A percentile compares a stretch with the other conserved stretches of the same genome.
Evolutionary conservation across 2,888 invertebrate genomes (phyloP).

Genomic region (Acleris laterana): DNA sequence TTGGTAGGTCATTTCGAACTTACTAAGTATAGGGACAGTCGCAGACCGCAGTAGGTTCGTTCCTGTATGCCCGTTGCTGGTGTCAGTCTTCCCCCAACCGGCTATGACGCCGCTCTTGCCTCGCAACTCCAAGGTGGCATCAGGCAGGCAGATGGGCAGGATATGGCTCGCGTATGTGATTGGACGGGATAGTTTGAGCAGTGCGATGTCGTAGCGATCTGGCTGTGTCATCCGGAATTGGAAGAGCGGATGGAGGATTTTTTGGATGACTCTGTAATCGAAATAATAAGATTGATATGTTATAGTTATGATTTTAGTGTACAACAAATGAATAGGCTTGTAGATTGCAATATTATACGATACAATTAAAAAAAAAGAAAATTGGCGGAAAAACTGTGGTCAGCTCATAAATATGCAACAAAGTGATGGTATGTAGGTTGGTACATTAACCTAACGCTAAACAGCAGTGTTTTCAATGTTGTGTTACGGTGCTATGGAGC

Average conservation of each 20-base stretch:
- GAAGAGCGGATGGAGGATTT: slow-evolving; percentile 91
- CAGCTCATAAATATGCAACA: too few species aligned
- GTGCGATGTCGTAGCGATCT: slow-evolving; percentile 91
- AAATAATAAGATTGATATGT: not conserved
- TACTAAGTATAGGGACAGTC: slow-evolving; percentile 91
- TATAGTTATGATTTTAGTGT: too few species aligned
- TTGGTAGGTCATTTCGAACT: slow-evolving; percentile 53
- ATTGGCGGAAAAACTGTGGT: too few species aligned
- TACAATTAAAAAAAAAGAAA: too few species aligned
- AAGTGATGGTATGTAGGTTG: too few species aligned
- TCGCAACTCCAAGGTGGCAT: slow-evolving; percentile 64
- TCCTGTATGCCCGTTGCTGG: slow-evolving; percentile 89
- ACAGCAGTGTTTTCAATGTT: too few species aligned
- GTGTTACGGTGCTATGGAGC: too few species aligned
- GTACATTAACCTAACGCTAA: too few species aligned
- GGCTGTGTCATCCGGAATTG: slow-evolving; percentile 93
- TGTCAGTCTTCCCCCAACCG: slow-evolving; percentile 93
- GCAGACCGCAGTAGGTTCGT: slow-evolving; percentile 92
- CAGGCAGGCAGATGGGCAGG: slow-evolving; percentile 91
- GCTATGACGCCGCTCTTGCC: slow-evolving; percentile 85
- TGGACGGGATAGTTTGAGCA: slow-evolving; percentile 88
- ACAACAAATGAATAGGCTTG: not conserved
- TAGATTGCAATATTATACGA: too few species aligned
- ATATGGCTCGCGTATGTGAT: slow-evolving; percentile 88
- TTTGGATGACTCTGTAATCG: slow-evolving; percentile 85